Evolutionary conservation across 2,113 vertebrate species (phyloP).

Genomic region (Colius striatus): DNA sequence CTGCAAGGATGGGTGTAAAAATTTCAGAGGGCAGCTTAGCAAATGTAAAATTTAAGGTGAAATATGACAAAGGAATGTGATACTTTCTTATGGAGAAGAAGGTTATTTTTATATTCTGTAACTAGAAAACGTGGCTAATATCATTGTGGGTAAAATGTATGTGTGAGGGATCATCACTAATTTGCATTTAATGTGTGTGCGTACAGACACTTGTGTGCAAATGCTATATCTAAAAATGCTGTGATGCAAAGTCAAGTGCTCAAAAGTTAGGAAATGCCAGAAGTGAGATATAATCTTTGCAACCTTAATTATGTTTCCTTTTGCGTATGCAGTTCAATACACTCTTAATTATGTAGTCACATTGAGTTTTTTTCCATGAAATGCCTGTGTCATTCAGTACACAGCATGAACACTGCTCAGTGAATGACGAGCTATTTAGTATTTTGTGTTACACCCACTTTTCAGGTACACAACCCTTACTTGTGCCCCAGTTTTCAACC

Average conservation of each 20-base stretch:
- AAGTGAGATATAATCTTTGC: neutral
- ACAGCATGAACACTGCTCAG: neutral
- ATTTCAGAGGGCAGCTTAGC: neutral
- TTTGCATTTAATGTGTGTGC: neutral
- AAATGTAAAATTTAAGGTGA: neutral
- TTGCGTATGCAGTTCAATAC: neutral
- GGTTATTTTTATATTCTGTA: neutral
- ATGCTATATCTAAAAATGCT: neutral
- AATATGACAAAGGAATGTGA: neutral
- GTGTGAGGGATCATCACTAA: neutral
- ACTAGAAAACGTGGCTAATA: neutral
- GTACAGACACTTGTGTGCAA: neutral
- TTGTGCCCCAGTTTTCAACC: neutral
- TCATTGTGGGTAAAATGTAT: neutral
- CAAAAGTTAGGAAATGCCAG: neutral
- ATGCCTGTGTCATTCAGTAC: neutral
- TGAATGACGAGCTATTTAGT: neutral
- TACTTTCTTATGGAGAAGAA: neutral
- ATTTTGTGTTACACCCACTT: neutral
- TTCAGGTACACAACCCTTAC: neutral
- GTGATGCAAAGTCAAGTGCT: neutral
- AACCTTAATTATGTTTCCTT: neutral
- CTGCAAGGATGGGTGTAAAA: neutral
- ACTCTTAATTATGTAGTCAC: neutral
- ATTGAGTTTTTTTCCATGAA: neutral